Evolutionary conservation across 2,888 invertebrate genomes (phyloP).

Genomic region (Lissocephala sabroskyi): DNA sequence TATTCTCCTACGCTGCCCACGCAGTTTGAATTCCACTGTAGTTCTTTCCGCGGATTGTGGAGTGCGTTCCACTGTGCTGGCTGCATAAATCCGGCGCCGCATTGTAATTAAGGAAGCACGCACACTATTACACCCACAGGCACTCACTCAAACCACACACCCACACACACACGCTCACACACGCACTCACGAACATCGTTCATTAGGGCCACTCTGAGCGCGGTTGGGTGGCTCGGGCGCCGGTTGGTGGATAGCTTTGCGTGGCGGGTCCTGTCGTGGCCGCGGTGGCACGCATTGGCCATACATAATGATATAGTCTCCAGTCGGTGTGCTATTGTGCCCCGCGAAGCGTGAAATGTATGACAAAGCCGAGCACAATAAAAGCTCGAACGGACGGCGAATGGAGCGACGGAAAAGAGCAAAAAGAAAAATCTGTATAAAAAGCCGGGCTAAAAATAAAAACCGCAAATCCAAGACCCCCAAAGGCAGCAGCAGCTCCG

Average conservation of each 20-base stretch:
- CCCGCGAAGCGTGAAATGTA: slow-evolving; percentile 56
- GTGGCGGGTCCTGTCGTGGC: no score
- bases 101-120: background rate
- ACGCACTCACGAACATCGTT: background rate
- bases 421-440: background rate
- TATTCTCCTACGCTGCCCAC: no score
- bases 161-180: background rate
- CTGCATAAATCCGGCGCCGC: background rate
- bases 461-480: no score
- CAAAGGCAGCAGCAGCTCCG: no score
- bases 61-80: no score
- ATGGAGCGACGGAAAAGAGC: background rate
- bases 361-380: slow-evolving; percentile 43
- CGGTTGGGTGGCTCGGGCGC: slow-evolving; percentile 2
- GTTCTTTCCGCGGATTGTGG: no score
- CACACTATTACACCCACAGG: slow-evolving; percentile 2
- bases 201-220: background rate
- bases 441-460: background rate
- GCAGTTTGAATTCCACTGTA: no score
- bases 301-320: slow-evolving; percentile 56
- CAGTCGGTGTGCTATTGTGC: slow-evolving; percentile 35
- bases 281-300: slow-evolving; percentile 13
- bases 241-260: slow-evolving; percentile 38
- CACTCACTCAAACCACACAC: background rate
- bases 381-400: background rate